Evolutionary conservation across 2,888 invertebrate species (phyloP).

Genomic region (Zaprionus lineosus): DNA sequence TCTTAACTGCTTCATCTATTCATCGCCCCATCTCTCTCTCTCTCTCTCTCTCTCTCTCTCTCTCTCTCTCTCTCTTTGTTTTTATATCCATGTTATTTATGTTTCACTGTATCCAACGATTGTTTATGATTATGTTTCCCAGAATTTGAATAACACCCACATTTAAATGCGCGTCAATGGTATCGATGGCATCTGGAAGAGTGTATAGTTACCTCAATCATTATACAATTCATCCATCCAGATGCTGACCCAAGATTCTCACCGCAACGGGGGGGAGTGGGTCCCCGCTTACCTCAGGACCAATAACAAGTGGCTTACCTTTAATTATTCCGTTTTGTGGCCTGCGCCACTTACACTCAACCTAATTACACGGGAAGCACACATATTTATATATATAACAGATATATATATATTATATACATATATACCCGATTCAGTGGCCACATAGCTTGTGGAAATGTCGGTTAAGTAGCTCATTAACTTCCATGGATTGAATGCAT

Average conservation of each 20-base stretch:
- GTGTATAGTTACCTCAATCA: too few relatives aligned
- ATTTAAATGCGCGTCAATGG: neutral
- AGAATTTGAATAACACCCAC: too few relatives aligned
- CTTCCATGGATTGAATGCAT: slow-evolving; percentile 34
- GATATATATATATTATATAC: slow-evolving; percentile 1
- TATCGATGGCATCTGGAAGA: too few relatives aligned
- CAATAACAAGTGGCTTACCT: slow-evolving; percentile 17
- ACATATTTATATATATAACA: neutral
- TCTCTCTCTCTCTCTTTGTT: too few relatives aligned
- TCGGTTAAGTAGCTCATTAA: slow-evolving; percentile 69
- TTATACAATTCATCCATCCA: too few relatives aligned
- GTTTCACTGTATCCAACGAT: too few relatives aligned
- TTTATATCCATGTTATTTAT: too few relatives aligned
- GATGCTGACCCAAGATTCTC: too few relatives aligned
- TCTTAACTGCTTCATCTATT: too few relatives aligned
- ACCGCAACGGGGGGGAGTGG: neutral
- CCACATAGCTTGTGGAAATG: slow-evolving; percentile 28
- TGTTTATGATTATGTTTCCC: too few relatives aligned
- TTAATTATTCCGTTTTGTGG: slow-evolving; percentile 46
- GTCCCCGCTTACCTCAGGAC: slow-evolving; percentile 8
- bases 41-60: too few relatives aligned
- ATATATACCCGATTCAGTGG: neutral
- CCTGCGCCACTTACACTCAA: slow-evolving; percentile 51
- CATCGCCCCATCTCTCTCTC: too few relatives aligned
- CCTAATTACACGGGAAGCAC: slow-evolving; percentile 48